Base-by-base conservation (phyloP, 1,140 invertebrate species). In the Hestina assimilis region DNA sequence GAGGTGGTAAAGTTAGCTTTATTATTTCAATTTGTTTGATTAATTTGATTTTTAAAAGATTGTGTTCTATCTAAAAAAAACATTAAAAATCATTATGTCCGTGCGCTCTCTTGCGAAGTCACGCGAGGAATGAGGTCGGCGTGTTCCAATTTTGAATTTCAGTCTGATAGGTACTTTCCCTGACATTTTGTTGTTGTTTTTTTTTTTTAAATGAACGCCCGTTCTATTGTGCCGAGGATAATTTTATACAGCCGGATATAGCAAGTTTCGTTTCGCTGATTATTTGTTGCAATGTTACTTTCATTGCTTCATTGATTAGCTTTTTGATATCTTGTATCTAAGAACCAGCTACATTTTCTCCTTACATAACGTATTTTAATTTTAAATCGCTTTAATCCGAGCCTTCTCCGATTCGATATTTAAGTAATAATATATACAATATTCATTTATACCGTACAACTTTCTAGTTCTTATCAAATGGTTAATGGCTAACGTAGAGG, bases 111-210 rank as follows among this genome's bases (percentile, higher is more conserved):
- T 68, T 64, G 69, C 71, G 56, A 66, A 71, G 79, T 62, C 73
- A 62, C 68, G 63, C 53, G 26, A 23, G 74, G 72, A 85, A 85
- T 85, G 78, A 73, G 82, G 79, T 79, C 79, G 72, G 41, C 47
- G 58, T 62, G 79, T 81, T 80, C 82, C 79, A 85, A 80, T 85
- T 83, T 83, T 83, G 75, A 79, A 83, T 80, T 78, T 81, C 73
- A 72, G 79, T 75, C 72, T 65, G 69, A 48, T 59, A 51, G 59
- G 42, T 65, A 77, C 81, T 84, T 82, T 84, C 81, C 76, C 79
- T 82, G 61, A 51, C 59, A 59, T 68, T 74, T 72, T 57, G 57
- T 62, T 67, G 65, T 60, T 67, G 64, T 62, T 71, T 63, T 63
- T 58, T 66, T 50, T 14, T 47, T 38, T 33, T 15, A 31, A 47